A percentile compares a stretch with the other conserved stretches of the same genome.
phyloP scores from a whole-genome alignment of 1,140 invertebrate genomes.

The Odontomachus brunneus region DNA sequence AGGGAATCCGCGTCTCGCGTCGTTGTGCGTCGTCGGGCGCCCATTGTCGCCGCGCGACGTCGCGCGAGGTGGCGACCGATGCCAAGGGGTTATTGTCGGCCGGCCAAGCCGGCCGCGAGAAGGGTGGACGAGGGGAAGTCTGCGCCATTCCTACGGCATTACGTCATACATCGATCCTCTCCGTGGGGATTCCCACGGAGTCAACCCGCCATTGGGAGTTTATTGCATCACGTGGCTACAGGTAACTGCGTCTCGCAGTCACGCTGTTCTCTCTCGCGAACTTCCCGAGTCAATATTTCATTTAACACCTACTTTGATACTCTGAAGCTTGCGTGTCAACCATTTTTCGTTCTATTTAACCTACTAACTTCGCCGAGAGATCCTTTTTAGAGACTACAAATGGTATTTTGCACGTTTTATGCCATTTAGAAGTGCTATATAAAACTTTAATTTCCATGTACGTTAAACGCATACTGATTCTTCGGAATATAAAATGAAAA shows the following conservation, averaged over 20 bases:
- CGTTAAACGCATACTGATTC: too few species aligned
- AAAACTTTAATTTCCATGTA: too few species aligned
- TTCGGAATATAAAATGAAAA: too few species aligned
- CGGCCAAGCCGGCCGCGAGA: slow-evolving; percentile 47
- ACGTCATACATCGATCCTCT: slow-evolving; percentile 77
- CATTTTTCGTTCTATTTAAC: too few species aligned
- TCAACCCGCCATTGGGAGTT: slow-evolving; percentile 65
- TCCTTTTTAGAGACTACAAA: too few species aligned
- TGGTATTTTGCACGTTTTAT: too few species aligned
- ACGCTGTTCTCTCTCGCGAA: too few species aligned
- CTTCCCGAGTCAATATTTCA: too few species aligned
- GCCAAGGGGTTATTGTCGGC: slow-evolving; percentile 61
- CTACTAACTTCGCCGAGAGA: too few species aligned
- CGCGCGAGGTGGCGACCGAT: slow-evolving; percentile 56
- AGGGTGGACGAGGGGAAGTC: slow-evolving; percentile 44
- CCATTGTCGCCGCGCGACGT: slow-evolving; percentile 59
- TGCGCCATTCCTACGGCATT: slow-evolving; percentile 69
- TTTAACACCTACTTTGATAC: too few species aligned
- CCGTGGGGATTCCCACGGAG: slow-evolving; percentile 71
- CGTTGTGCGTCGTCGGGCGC: slow-evolving; percentile 11
- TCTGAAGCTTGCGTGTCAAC: too few species aligned
- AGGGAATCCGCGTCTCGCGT: slow-evolving; percentile 63
- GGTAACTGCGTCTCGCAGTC: slow-evolving; percentile 60
- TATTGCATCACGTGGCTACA: slow-evolving; percentile 28
- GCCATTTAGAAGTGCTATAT: too few species aligned